Evolutionary conservation across 2,797 vertebrate species (phyloP).

Genomic region (Poliocrania exsul): DNA sequence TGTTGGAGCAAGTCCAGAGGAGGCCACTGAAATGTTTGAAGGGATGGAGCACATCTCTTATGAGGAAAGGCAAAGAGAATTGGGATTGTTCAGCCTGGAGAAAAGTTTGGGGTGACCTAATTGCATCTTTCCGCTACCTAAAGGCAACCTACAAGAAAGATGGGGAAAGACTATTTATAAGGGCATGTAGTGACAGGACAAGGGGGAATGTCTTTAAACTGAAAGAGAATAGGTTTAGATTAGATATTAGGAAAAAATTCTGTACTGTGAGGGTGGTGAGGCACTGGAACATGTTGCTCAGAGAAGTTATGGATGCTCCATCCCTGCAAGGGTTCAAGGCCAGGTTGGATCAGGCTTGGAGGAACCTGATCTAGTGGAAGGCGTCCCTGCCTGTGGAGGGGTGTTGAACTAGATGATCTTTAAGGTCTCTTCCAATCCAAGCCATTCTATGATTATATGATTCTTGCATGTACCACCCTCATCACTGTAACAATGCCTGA

Average conservation of each 20-base stretch:
- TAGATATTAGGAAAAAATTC: neutral
- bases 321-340: neutral
- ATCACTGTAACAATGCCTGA: neutral
- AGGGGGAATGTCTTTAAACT: neutral
- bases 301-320: neutral
- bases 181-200: neutral
- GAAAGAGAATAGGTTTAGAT: neutral
- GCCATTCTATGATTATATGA: neutral
- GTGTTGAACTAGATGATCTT: neutral
- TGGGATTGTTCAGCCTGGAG: neutral
- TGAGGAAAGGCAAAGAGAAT: neutral
- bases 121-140: neutral
- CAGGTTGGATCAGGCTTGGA: neutral
- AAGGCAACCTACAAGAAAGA: neutral
- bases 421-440: neutral
- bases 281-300: neutral
- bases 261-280: neutral
- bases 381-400: neutral
- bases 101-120: neutral
- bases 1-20: neutral
- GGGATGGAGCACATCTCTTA: neutral
- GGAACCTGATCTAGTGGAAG: neutral
- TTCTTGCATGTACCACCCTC: neutral
- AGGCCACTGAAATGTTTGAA: neutral
- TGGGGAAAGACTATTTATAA: neutral